Conservation (phyloP, 1,140 invertebrate genomes). For the Phortica variegata region DNA sequence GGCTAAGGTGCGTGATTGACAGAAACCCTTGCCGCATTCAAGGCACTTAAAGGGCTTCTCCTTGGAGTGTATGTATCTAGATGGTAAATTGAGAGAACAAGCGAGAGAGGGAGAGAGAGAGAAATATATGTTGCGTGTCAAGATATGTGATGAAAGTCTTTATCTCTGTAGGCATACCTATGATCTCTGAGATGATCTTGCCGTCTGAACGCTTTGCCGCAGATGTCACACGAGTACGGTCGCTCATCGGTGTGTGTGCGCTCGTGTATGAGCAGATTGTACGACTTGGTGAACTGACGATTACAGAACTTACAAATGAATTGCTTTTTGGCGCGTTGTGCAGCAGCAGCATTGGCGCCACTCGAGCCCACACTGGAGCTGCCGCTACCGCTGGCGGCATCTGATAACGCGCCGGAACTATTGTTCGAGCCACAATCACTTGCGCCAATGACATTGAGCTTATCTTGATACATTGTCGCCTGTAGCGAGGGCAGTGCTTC, state of each 20-base stretch:
- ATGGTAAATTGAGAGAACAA: neutral
- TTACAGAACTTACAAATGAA: conserved; percentile 98
- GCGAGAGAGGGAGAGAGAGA: neutral
- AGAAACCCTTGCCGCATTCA: conserved; percentile 96
- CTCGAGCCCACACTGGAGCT: conserved; percentile 2
- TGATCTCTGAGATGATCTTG: conserved; percentile 96
- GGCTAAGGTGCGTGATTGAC: conserved; percentile 90
- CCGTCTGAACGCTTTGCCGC: conserved; percentile 93
- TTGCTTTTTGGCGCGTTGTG: conserved; percentile 83
- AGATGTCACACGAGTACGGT: conserved; percentile 97
- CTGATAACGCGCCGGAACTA: conserved; percentile 61
- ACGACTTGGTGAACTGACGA: conserved; percentile 96
- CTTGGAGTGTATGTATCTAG: conserved; percentile 94
- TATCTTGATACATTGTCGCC: conserved; percentile 52
- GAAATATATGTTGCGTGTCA: no score
- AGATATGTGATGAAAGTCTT: no score
- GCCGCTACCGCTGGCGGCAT: conserved; percentile 62
- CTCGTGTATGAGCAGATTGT: conserved; percentile 97
- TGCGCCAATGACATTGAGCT: conserved; percentile 36
- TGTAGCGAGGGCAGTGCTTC: conserved; percentile 36
- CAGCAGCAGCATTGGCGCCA: conserved; percentile 45
- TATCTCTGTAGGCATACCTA: conserved; percentile 63
- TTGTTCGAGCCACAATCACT: conserved; percentile 11
- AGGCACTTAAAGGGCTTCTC: conserved; percentile 96
- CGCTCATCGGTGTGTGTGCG: conserved; percentile 97